These are phyloP conservation scores for Aethina tumida DNA, from an alignment of 1,140 invertebrate genomes.

Conservation along the genomic window DNA sequence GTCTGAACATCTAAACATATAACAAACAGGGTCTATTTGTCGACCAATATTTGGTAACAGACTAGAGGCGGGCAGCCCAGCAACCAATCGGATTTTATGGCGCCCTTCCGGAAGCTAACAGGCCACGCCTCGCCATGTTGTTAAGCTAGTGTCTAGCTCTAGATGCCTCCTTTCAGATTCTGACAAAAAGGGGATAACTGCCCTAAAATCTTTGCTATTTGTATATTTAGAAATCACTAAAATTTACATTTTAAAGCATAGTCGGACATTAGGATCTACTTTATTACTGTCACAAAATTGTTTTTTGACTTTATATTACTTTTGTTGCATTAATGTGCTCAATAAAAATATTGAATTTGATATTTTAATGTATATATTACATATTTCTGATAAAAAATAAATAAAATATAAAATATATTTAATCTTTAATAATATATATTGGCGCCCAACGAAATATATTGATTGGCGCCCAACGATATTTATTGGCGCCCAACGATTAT, in stretches of 20 bases:
- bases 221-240: constrained; percentile 21
- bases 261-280: too few species aligned
- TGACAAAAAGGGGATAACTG: constrained; percentile 23
- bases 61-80: constrained; percentile 22
- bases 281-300: too few species aligned
- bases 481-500: too few species aligned
- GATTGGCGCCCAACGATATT: too few species aligned
- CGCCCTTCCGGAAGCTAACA: constrained; percentile 26
- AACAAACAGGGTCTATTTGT: constrained; percentile 39
- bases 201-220: constrained; percentile 28
- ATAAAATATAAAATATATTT: too few species aligned
- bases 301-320: too few species aligned
- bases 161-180: constrained; percentile 19
- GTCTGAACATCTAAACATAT: constrained; percentile 37
- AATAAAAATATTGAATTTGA: too few species aligned
- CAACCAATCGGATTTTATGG: constrained; percentile 24
- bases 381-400: too few species aligned
- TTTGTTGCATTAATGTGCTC: too few species aligned
- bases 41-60: constrained; percentile 39
- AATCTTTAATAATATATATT: too few species aligned
- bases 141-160: constrained; percentile 22
- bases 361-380: too few species aligned
- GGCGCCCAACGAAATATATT: too few species aligned
- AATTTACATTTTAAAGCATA: constrained; percentile 19
- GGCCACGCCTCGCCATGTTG: constrained; percentile 35